Conservation (phyloP, 2,113 vertebrate species). For the Ornithorhynchus anatinus region DNA sequence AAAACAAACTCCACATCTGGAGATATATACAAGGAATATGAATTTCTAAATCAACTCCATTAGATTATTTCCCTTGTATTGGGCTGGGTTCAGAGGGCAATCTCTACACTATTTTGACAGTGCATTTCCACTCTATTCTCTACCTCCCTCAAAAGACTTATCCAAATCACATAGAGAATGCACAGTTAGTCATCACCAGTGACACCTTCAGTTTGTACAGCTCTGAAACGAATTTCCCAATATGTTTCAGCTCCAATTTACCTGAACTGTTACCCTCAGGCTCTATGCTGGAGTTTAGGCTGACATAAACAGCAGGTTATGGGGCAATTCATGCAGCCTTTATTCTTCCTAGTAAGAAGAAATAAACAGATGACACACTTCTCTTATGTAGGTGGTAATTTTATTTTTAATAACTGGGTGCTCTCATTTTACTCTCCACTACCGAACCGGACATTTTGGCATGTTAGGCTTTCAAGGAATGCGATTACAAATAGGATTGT, state of each 20-base stretch:
- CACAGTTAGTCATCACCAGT: no score
- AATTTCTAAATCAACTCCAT: no score
- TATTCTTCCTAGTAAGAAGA: conserved; percentile 8
- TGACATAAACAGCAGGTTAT: conserved; percentile 5
- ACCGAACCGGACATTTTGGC: conserved; percentile 15
- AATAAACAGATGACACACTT: conserved; percentile 22
- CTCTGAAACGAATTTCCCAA: background rate
- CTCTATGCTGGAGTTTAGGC: background rate
- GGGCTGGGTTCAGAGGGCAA: no score
- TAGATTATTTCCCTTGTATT: no score
- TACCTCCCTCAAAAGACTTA: no score
- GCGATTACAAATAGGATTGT: conserved; percentile 22
- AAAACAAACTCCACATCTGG: no score
- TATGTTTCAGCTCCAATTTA: background rate
- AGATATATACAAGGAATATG: no score
- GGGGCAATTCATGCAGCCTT: background rate
- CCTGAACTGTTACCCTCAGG: background rate
- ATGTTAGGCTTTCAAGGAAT: conserved; percentile 11
- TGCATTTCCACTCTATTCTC: no score
- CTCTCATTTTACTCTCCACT: conserved; percentile 4
- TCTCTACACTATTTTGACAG: no score
- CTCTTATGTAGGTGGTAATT: background rate
- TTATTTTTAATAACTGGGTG: conserved; percentile 29
- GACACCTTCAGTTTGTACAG: no score
- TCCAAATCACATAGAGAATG: no score